These are phyloP conservation scores for Argyrosomus regius DNA, from an alignment of 2,797 vertebrate species.

Conservation along the genomic window DNA sequence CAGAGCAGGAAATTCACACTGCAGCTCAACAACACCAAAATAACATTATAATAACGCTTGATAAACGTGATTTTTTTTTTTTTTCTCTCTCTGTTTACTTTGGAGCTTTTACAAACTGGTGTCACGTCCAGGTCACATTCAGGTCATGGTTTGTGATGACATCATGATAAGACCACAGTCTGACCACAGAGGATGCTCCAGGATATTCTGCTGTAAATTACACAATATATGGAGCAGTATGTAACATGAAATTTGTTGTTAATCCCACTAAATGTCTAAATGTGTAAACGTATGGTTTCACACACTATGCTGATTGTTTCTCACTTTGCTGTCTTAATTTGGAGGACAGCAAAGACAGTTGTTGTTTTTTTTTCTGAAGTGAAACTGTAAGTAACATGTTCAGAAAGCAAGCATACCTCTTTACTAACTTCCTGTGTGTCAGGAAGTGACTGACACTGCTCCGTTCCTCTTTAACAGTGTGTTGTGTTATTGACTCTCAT, in stretches of 20 bases:
- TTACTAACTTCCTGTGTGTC: conserved; percentile 51
- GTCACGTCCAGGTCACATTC: too few species aligned
- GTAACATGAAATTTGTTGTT: not conserved
- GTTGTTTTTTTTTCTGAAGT: not conserved
- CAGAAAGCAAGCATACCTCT: not conserved
- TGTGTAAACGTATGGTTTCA: not conserved
- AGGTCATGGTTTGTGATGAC: not conserved
- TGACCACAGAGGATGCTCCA: not conserved
- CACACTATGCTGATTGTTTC: too few species aligned
- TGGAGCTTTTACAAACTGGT: too few species aligned
- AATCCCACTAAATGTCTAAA: not conserved
- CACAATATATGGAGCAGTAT: not conserved
- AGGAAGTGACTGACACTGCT: conserved; percentile 59
- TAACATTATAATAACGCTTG: too few species aligned
- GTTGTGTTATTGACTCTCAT: conserved; percentile 1
- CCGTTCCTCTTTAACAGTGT: conserved; percentile 59
- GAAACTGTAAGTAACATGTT: too few species aligned
- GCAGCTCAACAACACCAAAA: too few species aligned
- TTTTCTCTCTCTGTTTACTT: too few species aligned
- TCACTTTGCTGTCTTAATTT: not conserved
- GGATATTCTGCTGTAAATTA: not conserved
- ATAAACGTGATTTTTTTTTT: too few species aligned
- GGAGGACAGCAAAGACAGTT: too few species aligned
- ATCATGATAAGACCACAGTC: not conserved
- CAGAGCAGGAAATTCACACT: too few species aligned